A percentile compares a stretch with the other conserved stretches of the same genome.
These are phyloP conservation scores for Drosophila subquinaria DNA, from an alignment of 2,888 invertebrate species.

Conservation along the genomic window DNA sequence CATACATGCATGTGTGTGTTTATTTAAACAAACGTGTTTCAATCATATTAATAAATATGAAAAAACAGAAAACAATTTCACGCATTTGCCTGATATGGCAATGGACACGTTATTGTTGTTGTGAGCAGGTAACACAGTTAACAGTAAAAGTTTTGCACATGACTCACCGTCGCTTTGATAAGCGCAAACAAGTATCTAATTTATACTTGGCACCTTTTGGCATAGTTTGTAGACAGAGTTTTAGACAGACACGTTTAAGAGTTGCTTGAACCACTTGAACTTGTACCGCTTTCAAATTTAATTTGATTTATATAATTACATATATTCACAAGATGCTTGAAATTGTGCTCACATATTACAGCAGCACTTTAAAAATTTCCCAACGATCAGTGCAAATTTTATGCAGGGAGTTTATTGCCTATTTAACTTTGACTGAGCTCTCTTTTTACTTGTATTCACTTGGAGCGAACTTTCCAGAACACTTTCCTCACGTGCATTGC, in stretches of 20 bases:
- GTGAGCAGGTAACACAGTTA: conserved; percentile 17
- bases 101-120: conserved; percentile 11
- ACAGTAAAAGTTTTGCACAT: conserved; percentile 36
- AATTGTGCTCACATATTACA: background rate
- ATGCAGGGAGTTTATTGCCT: background rate
- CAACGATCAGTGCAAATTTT: no score
- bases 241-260: conserved; percentile 5
- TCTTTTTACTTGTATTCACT: conserved; percentile 15
- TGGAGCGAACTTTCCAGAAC: conserved; percentile 45
- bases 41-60: background rate
- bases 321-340: background rate
- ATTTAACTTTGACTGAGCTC: conserved; percentile 4
- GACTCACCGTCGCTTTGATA: conserved; percentile 73
- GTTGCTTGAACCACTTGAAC: background rate
- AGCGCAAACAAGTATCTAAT: conserved; percentile 31
- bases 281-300: background rate
- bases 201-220: conserved; percentile 7
- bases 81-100: conserved; percentile 11
- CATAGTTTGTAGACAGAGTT: conserved; percentile 26
- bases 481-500: conserved; percentile 17
- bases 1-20: background rate
- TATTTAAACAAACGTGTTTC: conserved; percentile 25
- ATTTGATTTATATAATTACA: conserved; percentile 10
- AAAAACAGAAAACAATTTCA: background rate
- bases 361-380: conserved; percentile 6